Evolutionary conservation across 2,113 vertebrate genomes (phyloP), one percentile per base, ranked within the genome.

Genomic region (Romanogobio albipinnatus): DNA sequence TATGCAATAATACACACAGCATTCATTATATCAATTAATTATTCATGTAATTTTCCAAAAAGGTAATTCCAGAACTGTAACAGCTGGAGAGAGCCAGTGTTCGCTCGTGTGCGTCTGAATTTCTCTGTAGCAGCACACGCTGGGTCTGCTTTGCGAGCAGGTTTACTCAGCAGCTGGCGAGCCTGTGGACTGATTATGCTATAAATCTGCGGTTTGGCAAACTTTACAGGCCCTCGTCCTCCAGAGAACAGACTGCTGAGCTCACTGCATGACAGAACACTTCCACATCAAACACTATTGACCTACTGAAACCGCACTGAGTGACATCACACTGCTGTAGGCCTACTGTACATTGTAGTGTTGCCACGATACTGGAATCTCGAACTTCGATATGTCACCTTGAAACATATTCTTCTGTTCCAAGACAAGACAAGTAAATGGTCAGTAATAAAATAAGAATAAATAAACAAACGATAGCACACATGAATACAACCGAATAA

Each of bases 111-210:
- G 56, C 66, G 74, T 66, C 19, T 49, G 39, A 51, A 17, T 39
- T 17, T 64, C 36, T 81, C 45, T 29, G 39, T 29, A 53, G 56
- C 9, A 29, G n/a, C n/a, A 24, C n/a, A 24, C 9, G 0, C 9
- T 62, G 53, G 56, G 10, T 78, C 75, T 45, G 45, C 47, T 76
- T 5, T 33, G 24, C 7, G 13, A 78, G 53, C 11, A 17, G 56
- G 33, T 61, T 78, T 45, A 45, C 76, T 78, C 53, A 78, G 76
- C 76, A 78, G 76, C n/a, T 26, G 22, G 76, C 58, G 39, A 43
- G 5, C 1, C 36, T 26, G 22, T 78, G 76, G 33, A 79, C 2
- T 9, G 56, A 79, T 61, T 45, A 45, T 19, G 5, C n/a, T 19
- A 33, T 62, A 43, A 62, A 62, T 79, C 58, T 62, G 68, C 19